phyloP scores from a whole-genome alignment of 2,797 vertebrate species.

The Epinephelus coioides region DNA sequence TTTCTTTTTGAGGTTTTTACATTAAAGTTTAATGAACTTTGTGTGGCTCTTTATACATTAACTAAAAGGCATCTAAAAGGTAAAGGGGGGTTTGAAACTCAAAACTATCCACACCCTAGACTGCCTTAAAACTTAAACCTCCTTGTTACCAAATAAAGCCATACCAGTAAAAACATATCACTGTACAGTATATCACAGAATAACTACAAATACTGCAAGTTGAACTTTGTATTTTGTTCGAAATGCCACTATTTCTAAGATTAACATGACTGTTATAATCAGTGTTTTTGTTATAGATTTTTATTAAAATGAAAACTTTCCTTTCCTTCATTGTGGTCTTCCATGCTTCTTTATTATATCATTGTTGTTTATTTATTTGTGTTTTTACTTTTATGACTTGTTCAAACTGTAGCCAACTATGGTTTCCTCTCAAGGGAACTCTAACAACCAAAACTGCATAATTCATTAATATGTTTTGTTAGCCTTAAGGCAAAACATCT shows the following conservation, averaged over 20 bases:
- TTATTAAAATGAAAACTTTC: background rate
- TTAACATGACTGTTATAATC: background rate
- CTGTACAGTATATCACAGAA: background rate
- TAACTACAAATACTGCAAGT: background rate
- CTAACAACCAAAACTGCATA: background rate
- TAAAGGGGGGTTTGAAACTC: background rate
- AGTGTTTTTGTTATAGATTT: background rate
- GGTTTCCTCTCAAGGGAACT: background rate
- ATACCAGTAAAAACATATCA: background rate
- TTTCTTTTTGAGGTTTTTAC: background rate
- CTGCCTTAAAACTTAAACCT: conserved; percentile 1
- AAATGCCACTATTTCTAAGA: background rate
- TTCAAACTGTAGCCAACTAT: background rate
- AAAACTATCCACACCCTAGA: background rate
- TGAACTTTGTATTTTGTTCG: background rate
- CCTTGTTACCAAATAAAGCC: background rate
- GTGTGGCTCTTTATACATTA: background rate
- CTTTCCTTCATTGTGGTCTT: background rate
- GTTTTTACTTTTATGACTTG: background rate
- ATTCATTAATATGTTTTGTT: background rate
- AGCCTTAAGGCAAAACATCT: background rate
- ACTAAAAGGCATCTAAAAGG: background rate
- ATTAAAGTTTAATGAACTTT: background rate
- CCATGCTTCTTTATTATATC: background rate
- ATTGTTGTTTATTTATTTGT: background rate